Conservation (phyloP, 2,797 vertebrate species). For the Falco columbarius region DNA sequence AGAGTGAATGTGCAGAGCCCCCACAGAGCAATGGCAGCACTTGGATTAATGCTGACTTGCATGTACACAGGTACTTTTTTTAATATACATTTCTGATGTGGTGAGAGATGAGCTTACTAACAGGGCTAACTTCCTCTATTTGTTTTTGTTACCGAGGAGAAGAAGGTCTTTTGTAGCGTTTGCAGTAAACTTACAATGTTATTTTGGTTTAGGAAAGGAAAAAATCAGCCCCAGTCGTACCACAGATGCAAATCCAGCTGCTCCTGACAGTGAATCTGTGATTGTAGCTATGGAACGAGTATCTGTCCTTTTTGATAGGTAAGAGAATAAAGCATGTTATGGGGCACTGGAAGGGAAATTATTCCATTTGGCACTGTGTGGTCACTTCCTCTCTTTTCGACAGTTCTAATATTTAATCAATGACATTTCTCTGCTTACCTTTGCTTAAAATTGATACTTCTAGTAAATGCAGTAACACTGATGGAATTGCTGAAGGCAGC, state of each 20-base stretch:
- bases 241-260: slow-evolving; percentile 83
- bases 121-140: not conserved
- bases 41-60: slow-evolving; percentile 98
- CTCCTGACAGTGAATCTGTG: slow-evolving; percentile 94
- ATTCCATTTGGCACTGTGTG: not conserved
- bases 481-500: slow-evolving; percentile 43
- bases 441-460: not conserved
- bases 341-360: not conserved
- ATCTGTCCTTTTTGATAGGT: slow-evolving; percentile 98
- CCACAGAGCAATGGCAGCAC: slow-evolving; percentile 94
- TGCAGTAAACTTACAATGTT: not conserved
- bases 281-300: slow-evolving; percentile 99
- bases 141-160: not conserved
- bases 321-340: not conserved
- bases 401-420: not conserved
- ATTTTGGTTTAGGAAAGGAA: slow-evolving; percentile 89
- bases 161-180: not conserved
- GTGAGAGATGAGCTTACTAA: not conserved
- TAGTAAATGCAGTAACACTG: not conserved
- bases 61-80: slow-evolving; percentile 94
- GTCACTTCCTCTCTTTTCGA: not conserved
- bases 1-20: slow-evolving; percentile 95
- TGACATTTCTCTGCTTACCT: not conserved
- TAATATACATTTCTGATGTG: not conserved
- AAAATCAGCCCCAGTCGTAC: slow-evolving; percentile 89